Evolutionary conservation across 2,797 vertebrate genomes (phyloP).

Genomic region (Notolabrus celidotus): DNA sequence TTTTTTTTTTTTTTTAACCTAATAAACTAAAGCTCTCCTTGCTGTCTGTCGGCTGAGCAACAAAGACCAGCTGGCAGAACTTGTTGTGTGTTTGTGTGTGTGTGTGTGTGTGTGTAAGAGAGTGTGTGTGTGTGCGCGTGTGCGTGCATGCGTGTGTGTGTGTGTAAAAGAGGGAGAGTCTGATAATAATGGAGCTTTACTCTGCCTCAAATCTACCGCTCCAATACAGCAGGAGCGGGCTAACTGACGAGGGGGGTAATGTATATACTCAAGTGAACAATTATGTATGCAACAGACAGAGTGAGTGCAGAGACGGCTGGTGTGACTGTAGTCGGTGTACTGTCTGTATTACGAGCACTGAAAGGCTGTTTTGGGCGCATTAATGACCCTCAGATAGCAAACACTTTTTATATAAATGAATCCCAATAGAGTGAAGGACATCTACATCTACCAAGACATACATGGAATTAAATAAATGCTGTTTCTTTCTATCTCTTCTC

Average conservation of each 20-base stretch:
- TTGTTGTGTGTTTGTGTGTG: slow-evolving; percentile 25
- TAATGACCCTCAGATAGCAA: slow-evolving; percentile 57
- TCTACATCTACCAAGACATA: slow-evolving; percentile 47
- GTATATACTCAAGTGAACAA: slow-evolving; percentile 63
- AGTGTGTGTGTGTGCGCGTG: not conserved
- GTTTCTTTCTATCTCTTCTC: slow-evolving; percentile 60
- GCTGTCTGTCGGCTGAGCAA: slow-evolving; percentile 64
- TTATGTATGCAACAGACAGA: slow-evolving; percentile 70
- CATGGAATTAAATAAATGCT: slow-evolving; percentile 68
- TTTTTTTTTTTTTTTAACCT: slow-evolving; percentile 68
- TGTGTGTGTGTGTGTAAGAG: too few relatives aligned
- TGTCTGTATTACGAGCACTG: slow-evolving; percentile 80
- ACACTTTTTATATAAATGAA: slow-evolving; percentile 76
- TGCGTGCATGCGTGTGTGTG: slow-evolving; percentile 14
- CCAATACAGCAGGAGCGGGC: slow-evolving; percentile 51
- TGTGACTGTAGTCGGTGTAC: slow-evolving; percentile 72
- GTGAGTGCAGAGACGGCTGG: slow-evolving; percentile 38
- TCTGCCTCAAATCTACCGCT: slow-evolving; percentile 69
- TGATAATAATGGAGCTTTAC: slow-evolving; percentile 68
- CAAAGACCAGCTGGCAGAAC: slow-evolving; percentile 66
- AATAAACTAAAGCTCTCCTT: slow-evolving; percentile 77
- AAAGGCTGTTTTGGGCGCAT: slow-evolving; percentile 66
- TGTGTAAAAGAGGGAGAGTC: slow-evolving; percentile 21
- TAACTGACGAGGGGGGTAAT: slow-evolving; percentile 57
- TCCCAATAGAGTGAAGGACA: slow-evolving; percentile 66